Conservation (phyloP, 1,140 invertebrate genomes). For the Musca vetustissima region DNA sequence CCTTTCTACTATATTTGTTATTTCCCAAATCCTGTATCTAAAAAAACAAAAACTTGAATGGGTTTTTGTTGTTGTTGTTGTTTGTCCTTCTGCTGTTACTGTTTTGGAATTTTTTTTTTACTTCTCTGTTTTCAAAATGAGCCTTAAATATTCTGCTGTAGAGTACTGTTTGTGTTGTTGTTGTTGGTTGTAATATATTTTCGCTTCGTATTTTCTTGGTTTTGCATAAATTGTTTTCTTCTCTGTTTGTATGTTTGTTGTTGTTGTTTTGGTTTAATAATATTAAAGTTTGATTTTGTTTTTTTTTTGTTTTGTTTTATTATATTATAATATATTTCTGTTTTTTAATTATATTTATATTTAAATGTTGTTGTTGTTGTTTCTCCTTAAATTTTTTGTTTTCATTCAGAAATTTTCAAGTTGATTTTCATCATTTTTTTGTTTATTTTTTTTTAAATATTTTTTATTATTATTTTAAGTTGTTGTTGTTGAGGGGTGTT, state of each 20-base stretch:
- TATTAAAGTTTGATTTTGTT: conserved; percentile 18
- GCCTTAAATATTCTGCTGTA: too few relatives aligned
- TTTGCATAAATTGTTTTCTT: conserved; percentile 1
- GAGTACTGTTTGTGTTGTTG: too few relatives aligned
- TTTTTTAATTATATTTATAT: conserved; percentile 22
- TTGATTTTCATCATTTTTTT: conserved; percentile 19
- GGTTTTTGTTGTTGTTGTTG: not conserved
- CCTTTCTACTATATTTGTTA: not conserved
- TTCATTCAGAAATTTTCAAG: conserved; percentile 14
- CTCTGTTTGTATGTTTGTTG: conserved; percentile 10
- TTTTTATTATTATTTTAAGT: conserved; percentile 21
- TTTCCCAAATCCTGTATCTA: conserved; percentile 21
- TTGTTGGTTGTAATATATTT: too few relatives aligned
- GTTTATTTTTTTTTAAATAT: conserved; percentile 18
- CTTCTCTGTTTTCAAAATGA: too few relatives aligned
- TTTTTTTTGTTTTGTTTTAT: conserved; percentile 23
- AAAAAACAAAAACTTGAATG: conserved; percentile 14
- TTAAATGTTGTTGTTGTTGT: conserved; percentile 21
- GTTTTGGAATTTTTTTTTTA: too few relatives aligned
- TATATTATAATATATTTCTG: conserved; percentile 25
- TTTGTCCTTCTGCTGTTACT: too few relatives aligned
- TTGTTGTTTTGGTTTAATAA: conserved; percentile 17
- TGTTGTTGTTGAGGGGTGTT: conserved; percentile 27
- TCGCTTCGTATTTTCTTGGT: conserved; percentile 8
- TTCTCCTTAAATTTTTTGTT: conserved; percentile 12